phyloP scores from a whole-genome alignment of 2,888 invertebrate species.

The Cactoblastis cactorum region DNA sequence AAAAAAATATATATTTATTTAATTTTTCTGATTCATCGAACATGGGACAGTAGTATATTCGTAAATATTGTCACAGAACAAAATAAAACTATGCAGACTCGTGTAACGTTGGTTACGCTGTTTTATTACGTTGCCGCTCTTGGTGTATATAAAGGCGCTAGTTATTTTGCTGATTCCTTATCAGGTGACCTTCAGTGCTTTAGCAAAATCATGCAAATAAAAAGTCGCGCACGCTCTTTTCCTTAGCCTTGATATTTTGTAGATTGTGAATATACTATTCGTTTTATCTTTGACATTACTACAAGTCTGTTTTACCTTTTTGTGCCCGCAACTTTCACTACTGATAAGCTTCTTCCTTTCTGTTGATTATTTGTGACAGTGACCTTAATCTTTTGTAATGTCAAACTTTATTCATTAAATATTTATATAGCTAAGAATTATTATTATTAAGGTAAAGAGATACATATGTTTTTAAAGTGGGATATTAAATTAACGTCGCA shows the following conservation, averaged over 20 bases:
- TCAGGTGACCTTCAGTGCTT: constrained; percentile 68
- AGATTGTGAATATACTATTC: constrained; percentile 1
- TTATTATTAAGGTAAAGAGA: too few relatives aligned
- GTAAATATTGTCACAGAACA: too few relatives aligned
- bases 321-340: constrained; percentile 5
- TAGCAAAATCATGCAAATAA: constrained; percentile 50
- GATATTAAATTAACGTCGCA: too few relatives aligned
- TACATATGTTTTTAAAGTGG: too few relatives aligned
- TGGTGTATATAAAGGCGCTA: constrained; percentile 45
- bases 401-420: constrained; percentile 2
- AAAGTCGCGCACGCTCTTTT: constrained; percentile 27
- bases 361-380: constrained; percentile 8
- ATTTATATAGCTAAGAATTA: not conserved
- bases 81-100: constrained; percentile 1
- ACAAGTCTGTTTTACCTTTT: not conserved
- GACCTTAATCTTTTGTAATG: constrained; percentile 13
- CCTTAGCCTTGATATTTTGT: constrained; percentile 13
- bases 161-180: constrained; percentile 68
- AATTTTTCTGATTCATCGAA: too few relatives aligned
- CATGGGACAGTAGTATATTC: too few relatives aligned
- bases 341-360: constrained; percentile 12
- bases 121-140: constrained; percentile 43
- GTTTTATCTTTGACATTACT: constrained; percentile 12
- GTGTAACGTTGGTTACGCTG: constrained; percentile 8
- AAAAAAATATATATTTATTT: too few relatives aligned